phyloP scores from a whole-genome alignment of 1,140 invertebrate species.

The Protaetia brevitarsis region DNA sequence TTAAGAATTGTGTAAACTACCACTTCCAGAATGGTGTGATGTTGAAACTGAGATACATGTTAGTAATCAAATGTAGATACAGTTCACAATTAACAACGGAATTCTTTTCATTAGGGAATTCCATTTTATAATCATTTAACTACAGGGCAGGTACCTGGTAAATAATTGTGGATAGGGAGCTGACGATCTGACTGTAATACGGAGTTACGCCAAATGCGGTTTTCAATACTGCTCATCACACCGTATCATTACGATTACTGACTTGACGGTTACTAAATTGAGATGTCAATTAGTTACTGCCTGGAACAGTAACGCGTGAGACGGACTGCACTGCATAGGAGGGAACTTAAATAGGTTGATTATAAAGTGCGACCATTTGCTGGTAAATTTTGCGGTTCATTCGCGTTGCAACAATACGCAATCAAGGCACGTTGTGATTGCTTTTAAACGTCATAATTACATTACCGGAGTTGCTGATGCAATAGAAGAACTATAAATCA shows the following conservation, averaged over 20 bases:
- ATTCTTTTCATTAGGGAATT: too few species aligned
- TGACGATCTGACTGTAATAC: too few species aligned
- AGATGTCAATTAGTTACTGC: conserved; percentile 28
- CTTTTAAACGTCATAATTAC: conserved; percentile 24
- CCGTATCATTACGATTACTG: conserved; percentile 29
- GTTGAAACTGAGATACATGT: too few species aligned
- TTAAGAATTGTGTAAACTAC: too few species aligned
- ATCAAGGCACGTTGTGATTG: conserved; percentile 26
- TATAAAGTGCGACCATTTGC: conserved; percentile 27
- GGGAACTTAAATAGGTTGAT: conserved; percentile 28
- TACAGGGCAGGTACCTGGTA: background rate
- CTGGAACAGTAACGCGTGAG: conserved; percentile 4
- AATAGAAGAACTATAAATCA: background rate
- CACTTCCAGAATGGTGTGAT: too few species aligned
- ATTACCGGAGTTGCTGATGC: background rate
- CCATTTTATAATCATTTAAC: too few species aligned
- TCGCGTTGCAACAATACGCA: conserved; percentile 26
- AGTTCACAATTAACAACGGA: too few species aligned
- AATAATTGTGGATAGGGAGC: background rate
- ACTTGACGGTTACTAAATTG: conserved; percentile 31
- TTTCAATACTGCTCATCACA: conserved; percentile 28
- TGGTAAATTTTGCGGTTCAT: conserved; percentile 28
- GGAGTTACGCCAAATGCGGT: conserved; percentile 19
- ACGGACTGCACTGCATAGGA: background rate
- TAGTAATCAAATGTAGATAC: too few species aligned